phyloP scores from a whole-genome alignment of 2,113 vertebrate species.

The Mirounga angustirostris region DNA sequence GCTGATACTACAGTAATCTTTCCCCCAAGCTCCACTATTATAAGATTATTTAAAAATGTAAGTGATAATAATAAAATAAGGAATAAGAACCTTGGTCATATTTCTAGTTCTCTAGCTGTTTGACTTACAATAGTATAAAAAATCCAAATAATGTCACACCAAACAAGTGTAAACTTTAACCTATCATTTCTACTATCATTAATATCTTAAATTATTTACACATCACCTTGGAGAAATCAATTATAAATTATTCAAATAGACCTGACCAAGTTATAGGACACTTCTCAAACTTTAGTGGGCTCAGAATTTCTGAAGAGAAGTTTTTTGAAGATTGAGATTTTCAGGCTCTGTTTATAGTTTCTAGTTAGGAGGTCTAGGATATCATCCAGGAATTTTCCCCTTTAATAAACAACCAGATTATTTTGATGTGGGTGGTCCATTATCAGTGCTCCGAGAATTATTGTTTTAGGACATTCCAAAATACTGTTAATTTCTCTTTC shows the following conservation, averaged over 20 bases:
- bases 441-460: background rate
- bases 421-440: background rate
- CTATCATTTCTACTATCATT: background rate
- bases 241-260: background rate
- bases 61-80: background rate
- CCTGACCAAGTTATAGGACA: background rate
- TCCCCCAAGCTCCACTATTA: background rate
- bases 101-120: background rate
- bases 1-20: background rate
- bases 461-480: background rate
- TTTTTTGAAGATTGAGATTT: conserved; percentile 15
- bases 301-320: background rate
- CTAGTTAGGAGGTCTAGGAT: background rate
- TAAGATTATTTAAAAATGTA: background rate
- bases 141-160: background rate
- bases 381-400: background rate
- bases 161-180: background rate
- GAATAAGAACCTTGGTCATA: background rate
- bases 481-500: background rate
- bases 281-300: background rate
- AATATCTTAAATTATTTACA: background rate
- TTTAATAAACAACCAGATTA: background rate
- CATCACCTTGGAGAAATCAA: background rate
- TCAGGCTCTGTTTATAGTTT: background rate
- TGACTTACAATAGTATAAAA: background rate